Conservation (phyloP, 2,888 invertebrate species). For the Cynaeus angustus region DNA sequence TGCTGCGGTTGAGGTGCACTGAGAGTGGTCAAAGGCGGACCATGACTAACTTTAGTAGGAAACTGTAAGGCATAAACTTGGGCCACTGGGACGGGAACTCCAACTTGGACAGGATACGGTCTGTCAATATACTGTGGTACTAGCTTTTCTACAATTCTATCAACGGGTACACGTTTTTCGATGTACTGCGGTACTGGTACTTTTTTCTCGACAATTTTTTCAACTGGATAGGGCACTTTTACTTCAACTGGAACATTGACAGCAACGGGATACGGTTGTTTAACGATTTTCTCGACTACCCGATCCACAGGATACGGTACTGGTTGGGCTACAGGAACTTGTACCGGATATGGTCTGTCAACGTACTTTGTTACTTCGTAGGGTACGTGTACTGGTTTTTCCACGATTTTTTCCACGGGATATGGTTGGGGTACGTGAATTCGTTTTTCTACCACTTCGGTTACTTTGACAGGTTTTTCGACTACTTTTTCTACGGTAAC, state of each 20-base stretch:
- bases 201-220: constrained; percentile 77
- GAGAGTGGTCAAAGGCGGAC: not conserved
- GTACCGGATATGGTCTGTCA: constrained; percentile 70
- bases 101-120: constrained; percentile 56
- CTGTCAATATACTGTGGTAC: constrained; percentile 60
- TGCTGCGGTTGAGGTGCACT: not conserved
- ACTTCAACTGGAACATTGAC: constrained; percentile 66
- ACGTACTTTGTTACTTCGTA: constrained; percentile 74
- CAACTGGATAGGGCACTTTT: constrained; percentile 73
- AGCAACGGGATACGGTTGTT: constrained; percentile 70
- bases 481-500: constrained; percentile 62
- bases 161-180: constrained; percentile 76
- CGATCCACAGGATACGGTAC: constrained; percentile 58
- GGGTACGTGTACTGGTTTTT: constrained; percentile 71
- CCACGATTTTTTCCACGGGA: constrained; percentile 72
- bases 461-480: constrained; percentile 69
- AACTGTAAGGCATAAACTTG: constrained; percentile 49
- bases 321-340: constrained; percentile 68
- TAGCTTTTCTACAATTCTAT: constrained; percentile 66
- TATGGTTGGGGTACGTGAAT: constrained; percentile 70
- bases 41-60: constrained; percentile 7
- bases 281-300: constrained; percentile 60
- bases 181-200: constrained; percentile 75
- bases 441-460: constrained; percentile 57
- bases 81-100: constrained; percentile 55